phyloP scores from a whole-genome alignment of 2,888 invertebrate species.

The Hoplodrina ambigua region DNA sequence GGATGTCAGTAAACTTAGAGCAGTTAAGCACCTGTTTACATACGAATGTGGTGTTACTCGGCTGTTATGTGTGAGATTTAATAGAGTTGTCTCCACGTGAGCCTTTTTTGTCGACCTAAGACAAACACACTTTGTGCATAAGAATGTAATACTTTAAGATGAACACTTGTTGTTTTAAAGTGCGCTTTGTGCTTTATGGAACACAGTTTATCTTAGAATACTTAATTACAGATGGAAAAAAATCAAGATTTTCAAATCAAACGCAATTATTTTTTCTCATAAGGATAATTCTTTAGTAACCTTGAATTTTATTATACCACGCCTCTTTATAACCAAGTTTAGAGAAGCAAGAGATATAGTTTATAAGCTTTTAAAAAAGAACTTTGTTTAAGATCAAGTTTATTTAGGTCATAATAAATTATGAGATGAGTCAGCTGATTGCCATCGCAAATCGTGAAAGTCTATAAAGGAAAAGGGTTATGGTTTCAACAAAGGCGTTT shows the following conservation, averaged over 20 bases:
- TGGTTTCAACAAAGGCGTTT: neutral
- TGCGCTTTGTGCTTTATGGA: conserved; percentile 38
- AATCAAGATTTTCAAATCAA: conserved; percentile 4
- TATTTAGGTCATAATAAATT: conserved; percentile 33
- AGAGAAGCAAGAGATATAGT: neutral
- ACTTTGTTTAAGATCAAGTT: conserved; percentile 1
- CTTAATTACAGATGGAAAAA: neutral
- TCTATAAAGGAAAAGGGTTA: neutral
- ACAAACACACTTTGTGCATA: conserved; percentile 74
- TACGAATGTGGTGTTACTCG: conserved; percentile 78
- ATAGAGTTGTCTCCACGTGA: conserved; percentile 80
- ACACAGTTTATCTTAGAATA: conserved; percentile 1
- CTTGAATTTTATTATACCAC: conserved; percentile 24
- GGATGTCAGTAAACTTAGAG: conserved; percentile 85
- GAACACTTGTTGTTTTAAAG: conserved; percentile 43
- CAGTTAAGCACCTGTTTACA: conserved; percentile 86
- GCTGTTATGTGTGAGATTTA: conserved; percentile 80
- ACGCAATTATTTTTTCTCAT: neutral
- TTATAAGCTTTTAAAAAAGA: neutral
- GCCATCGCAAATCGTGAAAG: conserved; percentile 15
- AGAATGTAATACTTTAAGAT: conserved; percentile 68
- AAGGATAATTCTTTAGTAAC: conserved; percentile 7
- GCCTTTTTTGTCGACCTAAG: conserved; percentile 77
- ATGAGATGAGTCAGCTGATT: conserved; percentile 14
- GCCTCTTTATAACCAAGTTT: conserved; percentile 3